phyloP scores from a whole-genome alignment of 2,888 invertebrate species.

The Leucoptera coffeella region DNA sequence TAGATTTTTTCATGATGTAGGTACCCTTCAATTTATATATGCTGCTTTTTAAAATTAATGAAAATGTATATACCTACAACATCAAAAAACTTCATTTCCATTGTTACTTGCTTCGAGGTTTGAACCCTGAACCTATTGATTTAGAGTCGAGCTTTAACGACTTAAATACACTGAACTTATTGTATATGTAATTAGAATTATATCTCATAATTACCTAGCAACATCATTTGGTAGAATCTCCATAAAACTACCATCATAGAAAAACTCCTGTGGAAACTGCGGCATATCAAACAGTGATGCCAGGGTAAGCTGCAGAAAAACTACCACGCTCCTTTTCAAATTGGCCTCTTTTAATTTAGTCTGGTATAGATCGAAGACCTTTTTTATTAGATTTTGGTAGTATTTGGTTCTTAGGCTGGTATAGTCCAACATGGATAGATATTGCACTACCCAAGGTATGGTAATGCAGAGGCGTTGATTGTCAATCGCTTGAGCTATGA shows the following conservation, averaged over 20 bases:
- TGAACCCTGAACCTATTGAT: no score
- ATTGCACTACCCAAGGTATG: slow-evolving; percentile 81
- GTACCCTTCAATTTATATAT: no score
- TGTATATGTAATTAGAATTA: no score
- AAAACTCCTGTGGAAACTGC: slow-evolving; percentile 59
- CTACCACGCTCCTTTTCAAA: slow-evolving; percentile 37
- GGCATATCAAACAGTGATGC: slow-evolving; percentile 80
- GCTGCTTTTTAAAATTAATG: no score
- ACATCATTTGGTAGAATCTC: no score
- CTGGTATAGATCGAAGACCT: slow-evolving; percentile 60
- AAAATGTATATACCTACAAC: no score
- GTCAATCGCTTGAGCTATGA: slow-evolving; percentile 52
- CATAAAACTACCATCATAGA: no score
- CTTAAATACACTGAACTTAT: slow-evolving; percentile 7
- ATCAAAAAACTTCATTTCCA: no score
- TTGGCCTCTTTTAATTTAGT: slow-evolving; percentile 13
- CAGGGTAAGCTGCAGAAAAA: slow-evolving; percentile 62
- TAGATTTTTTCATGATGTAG: no score
- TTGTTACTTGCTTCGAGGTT: no score
- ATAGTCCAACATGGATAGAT: slow-evolving; percentile 73
- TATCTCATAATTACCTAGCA: no score
- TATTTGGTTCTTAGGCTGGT: slow-evolving; percentile 62
- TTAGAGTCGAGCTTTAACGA: no score
- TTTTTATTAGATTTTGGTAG: slow-evolving; percentile 53
- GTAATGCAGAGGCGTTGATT: slow-evolving; percentile 62